Evolutionary conservation across 2,888 invertebrate genomes (phyloP).

Genomic region (Julus scanicus): DNA sequence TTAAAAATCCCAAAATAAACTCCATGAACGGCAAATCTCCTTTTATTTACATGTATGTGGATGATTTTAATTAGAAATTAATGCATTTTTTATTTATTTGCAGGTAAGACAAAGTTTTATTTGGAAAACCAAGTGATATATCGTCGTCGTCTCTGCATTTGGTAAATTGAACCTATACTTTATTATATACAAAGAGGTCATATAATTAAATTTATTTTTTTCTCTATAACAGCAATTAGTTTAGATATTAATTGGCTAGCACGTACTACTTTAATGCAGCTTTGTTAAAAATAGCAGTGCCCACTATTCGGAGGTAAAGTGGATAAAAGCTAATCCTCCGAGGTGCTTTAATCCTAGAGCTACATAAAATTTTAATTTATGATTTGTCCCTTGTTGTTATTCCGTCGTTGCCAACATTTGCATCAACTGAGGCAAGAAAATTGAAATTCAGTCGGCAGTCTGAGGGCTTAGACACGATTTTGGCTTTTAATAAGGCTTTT

Average conservation of each 20-base stretch:
- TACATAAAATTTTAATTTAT: slow-evolving; percentile 34
- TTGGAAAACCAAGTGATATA: neutral
- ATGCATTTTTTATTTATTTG: neutral
- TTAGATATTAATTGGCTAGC: too few species aligned
- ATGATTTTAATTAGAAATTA: too few species aligned
- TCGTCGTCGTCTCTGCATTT: neutral
- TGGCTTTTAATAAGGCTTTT: slow-evolving; percentile 32
- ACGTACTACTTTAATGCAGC: too few species aligned
- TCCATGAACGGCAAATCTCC: neutral
- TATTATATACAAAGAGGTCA: too few species aligned
- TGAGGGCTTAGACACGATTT: neutral
- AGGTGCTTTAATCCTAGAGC: neutral
- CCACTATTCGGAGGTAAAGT: neutral
- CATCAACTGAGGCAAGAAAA: neutral
- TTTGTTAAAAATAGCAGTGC: neutral
- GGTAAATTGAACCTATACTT: too few species aligned
- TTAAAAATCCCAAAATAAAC: neutral
- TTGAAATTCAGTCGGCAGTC: slow-evolving; percentile 9
- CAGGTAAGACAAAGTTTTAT: slow-evolving; percentile 16
- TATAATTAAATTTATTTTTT: too few species aligned
- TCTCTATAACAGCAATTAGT: too few species aligned
- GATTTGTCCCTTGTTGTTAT: neutral
- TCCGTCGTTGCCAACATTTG: neutral
- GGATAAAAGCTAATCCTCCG: neutral
- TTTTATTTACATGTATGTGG: neutral